phyloP scores from a whole-genome alignment of 2,888 invertebrate species.

The Neocrepidodera transversa region DNA sequence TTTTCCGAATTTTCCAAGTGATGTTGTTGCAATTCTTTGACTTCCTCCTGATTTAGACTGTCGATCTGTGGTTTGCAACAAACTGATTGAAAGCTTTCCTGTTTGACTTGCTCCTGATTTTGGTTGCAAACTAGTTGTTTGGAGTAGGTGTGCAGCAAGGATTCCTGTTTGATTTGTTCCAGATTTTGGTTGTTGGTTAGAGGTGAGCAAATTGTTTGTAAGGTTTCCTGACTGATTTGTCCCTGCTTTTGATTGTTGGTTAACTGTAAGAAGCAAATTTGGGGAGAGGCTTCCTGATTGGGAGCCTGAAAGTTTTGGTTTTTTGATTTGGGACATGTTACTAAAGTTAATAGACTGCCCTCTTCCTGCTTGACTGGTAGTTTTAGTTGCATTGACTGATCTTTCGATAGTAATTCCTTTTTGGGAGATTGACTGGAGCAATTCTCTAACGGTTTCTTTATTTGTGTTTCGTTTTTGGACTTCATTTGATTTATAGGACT shows the following conservation, averaged over 20 bases:
- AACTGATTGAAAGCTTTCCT: background rate
- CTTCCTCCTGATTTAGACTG: constrained; percentile 7
- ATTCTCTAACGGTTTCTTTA: constrained; percentile 18
- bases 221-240: background rate
- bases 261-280: constrained; percentile 2
- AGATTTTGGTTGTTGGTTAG: background rate
- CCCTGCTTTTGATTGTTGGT: background rate
- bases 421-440: constrained; percentile 16
- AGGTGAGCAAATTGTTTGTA: background rate
- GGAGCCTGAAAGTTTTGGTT: background rate
- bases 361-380: background rate
- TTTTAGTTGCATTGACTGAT: background rate
- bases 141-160: background rate
- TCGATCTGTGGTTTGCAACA: background rate
- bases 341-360: background rate
- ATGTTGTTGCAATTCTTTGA: background rate
- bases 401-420: constrained; percentile 13
- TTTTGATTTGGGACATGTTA: background rate
- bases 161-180: background rate
- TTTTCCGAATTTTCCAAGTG: background rate
- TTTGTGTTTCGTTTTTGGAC: constrained; percentile 7
- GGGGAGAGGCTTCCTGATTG: constrained; percentile 6
- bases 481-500: constrained; percentile 6
- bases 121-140: background rate
- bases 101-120: background rate